phyloP scores from a whole-genome alignment of 2,797 vertebrate genomes.

The Protosalanx chinensis region DNA sequence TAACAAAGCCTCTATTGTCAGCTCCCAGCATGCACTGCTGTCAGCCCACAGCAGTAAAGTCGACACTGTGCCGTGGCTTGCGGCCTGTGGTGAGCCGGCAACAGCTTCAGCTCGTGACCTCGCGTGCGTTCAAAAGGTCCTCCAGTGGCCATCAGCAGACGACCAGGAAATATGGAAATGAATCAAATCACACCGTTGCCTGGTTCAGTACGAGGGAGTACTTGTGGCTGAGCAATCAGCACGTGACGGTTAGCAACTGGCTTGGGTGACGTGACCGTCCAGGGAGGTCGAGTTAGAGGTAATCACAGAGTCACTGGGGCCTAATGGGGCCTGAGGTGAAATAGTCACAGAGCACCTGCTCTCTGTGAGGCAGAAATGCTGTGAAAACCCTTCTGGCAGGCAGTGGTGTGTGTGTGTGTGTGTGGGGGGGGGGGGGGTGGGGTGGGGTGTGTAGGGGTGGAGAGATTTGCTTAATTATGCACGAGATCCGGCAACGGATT shows the following conservation, averaged over 20 bases:
- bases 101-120: background rate
- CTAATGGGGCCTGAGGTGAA: constrained; percentile 25
- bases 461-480: constrained; percentile 66
- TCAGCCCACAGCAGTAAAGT: constrained; percentile 27
- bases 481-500: constrained; percentile 63
- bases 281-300: background rate
- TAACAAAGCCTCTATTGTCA: constrained; percentile 60
- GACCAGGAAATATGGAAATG: constrained; percentile 27
- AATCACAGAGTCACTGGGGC: background rate
- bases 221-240: too few relatives aligned
- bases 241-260: background rate
- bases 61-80: constrained; percentile 27
- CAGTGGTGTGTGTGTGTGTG: too few relatives aligned
- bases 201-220: constrained; percentile 22
- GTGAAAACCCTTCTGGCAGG: constrained; percentile 47
- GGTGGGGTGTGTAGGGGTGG: constrained; percentile 24
- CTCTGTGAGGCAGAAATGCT: constrained; percentile 37
- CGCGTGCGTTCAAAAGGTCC: constrained; percentile 17
- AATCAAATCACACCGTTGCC: constrained; percentile 1
- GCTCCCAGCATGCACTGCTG: constrained; percentile 42
- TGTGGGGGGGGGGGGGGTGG: too few relatives aligned
- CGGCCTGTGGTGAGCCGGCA: constrained; percentile 34
- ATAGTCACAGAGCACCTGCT: constrained; percentile 42
- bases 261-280: background rate
- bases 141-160: background rate